Percentiles rank a stretch among this genome's conserved stretches.
These are phyloP conservation scores for Bradypus variegatus DNA, from an alignment of 2,797 vertebrate species.

Conservation along the genomic window DNA sequence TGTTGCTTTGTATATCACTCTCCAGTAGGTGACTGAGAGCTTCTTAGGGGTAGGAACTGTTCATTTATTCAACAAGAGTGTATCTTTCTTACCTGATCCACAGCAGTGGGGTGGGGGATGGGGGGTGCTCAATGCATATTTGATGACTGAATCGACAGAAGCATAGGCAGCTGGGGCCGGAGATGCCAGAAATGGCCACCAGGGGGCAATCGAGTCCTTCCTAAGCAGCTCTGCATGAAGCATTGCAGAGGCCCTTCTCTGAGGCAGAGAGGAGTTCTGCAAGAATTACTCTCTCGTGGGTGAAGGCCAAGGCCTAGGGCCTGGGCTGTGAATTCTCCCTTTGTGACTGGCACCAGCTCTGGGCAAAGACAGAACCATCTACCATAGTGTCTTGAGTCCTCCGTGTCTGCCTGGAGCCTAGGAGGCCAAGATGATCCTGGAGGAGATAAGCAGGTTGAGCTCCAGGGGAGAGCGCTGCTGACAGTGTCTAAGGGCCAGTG, in stretches of 20 bases:
- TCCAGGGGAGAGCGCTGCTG: background rate
- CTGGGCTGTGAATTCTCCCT: background rate
- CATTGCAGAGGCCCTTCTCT: background rate
- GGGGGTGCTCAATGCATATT: background rate
- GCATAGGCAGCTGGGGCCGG: background rate
- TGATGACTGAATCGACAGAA: background rate
- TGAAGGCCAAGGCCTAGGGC: slow-evolving; percentile 24
- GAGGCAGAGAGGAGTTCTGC: background rate
- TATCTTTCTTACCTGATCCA: background rate
- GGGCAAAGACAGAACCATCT: background rate
- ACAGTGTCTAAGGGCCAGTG: background rate
- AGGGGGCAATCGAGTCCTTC: slow-evolving; percentile 55
- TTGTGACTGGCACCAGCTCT: slow-evolving; percentile 28
- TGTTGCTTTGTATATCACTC: background rate
- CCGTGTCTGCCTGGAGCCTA: background rate
- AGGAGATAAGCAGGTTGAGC: background rate
- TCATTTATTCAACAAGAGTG: background rate
- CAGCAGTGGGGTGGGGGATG: background rate
- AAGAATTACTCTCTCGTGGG: background rate
- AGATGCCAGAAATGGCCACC: slow-evolving; percentile 9
- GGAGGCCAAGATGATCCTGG: background rate
- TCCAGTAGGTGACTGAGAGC: background rate
- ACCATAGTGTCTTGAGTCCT: background rate
- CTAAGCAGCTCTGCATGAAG: background rate
- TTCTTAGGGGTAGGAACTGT: background rate